Base-by-base conservation (phyloP, 2,888 invertebrate species). In the Caenorhabditis doughertyi region DNA sequence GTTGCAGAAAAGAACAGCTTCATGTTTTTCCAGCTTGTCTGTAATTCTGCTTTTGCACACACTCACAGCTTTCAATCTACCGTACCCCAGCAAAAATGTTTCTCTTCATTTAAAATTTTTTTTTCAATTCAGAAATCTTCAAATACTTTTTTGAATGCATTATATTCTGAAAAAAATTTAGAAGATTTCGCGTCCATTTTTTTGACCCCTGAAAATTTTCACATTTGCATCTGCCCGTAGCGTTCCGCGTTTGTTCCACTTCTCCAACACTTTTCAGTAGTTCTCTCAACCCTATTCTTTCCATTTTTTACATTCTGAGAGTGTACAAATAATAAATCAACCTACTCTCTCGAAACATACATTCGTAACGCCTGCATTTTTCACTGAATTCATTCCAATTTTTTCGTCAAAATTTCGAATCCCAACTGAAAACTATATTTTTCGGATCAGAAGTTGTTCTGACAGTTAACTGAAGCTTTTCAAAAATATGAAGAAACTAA, bases 301-400 rank as follows among this genome's bases (percentile, higher is more conserved):
- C 56, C 44, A 23, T 56, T 56, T 44, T 44, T 23, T 27, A 35
- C 62, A 16, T 42, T 35, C 47, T 44, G 42, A 23, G 13, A 3
- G 7, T 49, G 71, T 65, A 74, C 74, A 65, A 74, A 74, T 65
- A 65, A 74, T 74, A 74, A 74, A 74, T 74, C 74, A 74, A 56
- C 55, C 55, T 9, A 18, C 44, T 23, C 32, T 13, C 23, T 16
- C 56, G 47, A 39, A 35, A 74, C 21, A 44, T 49, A 35, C 74
- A 29, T 39, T 35, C 44, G 25, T n/a, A 44, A 49, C 64, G 49
- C 64, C 64, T 64, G 64, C 64, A 47, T 64, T 64, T 64, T 49
- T 13, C 21, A 18, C 49, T 64, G 27, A 9, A 47, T 8, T 29
- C 35, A 32, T 49, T 67, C 60, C 67, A 67, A 76, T 76, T 76